phyloP scores from a whole-genome alignment of 2,797 vertebrate species.

The Brachymystax lenok region DNA sequence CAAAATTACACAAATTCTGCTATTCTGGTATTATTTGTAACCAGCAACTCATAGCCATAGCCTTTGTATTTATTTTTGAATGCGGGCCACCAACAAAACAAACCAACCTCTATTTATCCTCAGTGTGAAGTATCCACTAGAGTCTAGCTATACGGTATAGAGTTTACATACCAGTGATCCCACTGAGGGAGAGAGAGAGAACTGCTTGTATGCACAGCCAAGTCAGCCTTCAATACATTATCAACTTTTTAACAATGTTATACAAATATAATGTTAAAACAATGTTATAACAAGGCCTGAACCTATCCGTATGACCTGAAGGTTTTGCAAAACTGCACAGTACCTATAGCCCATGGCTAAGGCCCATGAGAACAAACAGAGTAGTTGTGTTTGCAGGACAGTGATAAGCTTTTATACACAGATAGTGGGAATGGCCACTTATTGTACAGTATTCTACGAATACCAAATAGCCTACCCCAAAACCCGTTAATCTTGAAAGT shows the following conservation, averaged over 20 bases:
- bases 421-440: background rate
- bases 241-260: no score
- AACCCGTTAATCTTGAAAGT: background rate
- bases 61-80: background rate
- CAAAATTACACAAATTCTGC: background rate
- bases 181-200: background rate
- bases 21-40: background rate
- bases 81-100: background rate
- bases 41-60: background rate
- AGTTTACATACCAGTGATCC: background rate
- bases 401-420: no score
- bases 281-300: no score
- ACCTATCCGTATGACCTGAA: no score
- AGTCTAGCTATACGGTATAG: background rate
- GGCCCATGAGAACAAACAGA: background rate
- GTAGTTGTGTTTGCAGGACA: no score
- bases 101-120: constrained; percentile 1
- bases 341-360: no score
- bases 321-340: no score
- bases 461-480: background rate
- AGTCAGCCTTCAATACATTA: background rate
- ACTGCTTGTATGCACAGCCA: background rate
- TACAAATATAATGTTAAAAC: no score
- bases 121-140: background rate
- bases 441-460: background rate